phyloP scores from a whole-genome alignment of 2,797 vertebrate species.

The Oreochromis grahami region DNA sequence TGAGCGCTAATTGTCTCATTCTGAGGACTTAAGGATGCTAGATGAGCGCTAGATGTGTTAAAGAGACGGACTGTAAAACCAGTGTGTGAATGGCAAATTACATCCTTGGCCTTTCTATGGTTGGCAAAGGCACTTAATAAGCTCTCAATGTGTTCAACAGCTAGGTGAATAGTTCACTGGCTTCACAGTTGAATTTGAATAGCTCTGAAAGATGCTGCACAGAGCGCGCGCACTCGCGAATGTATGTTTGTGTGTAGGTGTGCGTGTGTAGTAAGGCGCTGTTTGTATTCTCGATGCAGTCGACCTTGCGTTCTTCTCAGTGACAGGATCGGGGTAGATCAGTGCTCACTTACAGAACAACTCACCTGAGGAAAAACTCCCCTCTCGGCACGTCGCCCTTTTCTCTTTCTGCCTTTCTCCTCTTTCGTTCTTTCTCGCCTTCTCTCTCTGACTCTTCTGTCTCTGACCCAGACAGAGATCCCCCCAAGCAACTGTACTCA shows the following conservation, averaged over 20 bases:
- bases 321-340: constrained; percentile 62
- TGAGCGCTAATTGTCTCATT: constrained; percentile 70
- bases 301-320: constrained; percentile 29
- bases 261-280: constrained; percentile 33
- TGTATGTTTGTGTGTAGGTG: not conserved
- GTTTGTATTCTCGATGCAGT: constrained; percentile 60
- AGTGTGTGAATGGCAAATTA: constrained; percentile 72
- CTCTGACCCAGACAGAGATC: constrained; percentile 69
- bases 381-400: constrained; percentile 43
- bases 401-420: constrained; percentile 39
- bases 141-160: constrained; percentile 70
- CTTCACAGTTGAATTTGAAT: constrained; percentile 52
- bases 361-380: constrained; percentile 76
- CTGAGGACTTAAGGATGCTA: constrained; percentile 65
- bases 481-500: constrained; percentile 61
- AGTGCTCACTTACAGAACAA: constrained; percentile 57
- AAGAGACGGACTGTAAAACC: constrained; percentile 62
- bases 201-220: constrained; percentile 39
- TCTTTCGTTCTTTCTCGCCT: constrained; percentile 1
- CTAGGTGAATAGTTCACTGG: constrained; percentile 74
- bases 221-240: not conserved
- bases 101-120: constrained; percentile 74
- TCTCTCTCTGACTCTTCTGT: constrained; percentile 40
- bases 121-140: constrained; percentile 71
- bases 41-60: constrained; percentile 64